These are phyloP conservation scores for Hippolais icterina DNA, from an alignment of 2,113 vertebrate species.

Conservation along the genomic window DNA sequence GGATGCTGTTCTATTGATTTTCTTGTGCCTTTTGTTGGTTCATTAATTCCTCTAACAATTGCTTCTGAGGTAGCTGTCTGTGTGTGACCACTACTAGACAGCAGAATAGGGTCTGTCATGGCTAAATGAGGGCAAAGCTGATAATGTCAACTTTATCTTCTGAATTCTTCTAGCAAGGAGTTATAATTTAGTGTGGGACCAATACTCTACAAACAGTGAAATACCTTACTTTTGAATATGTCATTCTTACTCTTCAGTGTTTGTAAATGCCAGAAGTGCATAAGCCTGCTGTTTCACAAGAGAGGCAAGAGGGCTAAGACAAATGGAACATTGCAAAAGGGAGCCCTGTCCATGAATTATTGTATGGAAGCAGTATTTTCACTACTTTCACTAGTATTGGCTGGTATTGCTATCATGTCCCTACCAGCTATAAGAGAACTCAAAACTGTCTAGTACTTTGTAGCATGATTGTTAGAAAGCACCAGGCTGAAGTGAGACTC, in stretches of 20 bases:
- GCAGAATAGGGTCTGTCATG: not conserved
- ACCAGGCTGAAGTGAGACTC: not conserved
- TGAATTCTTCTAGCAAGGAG: not conserved
- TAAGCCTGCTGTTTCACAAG: not conserved
- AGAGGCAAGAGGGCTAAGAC: not conserved
- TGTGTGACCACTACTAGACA: not conserved
- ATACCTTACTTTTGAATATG: not conserved
- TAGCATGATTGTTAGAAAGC: not conserved
- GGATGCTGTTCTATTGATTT: slow-evolving; percentile 64
- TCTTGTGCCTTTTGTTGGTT: slow-evolving; percentile 25
- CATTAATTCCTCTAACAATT: slow-evolving; percentile 58
- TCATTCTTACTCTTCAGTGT: not conserved
- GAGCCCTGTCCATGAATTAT: not conserved
- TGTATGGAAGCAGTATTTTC: not conserved
- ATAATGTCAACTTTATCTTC: not conserved
- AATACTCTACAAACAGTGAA: not conserved
- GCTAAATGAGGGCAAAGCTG: not conserved
- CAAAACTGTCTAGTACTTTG: not conserved
- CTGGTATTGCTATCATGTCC: not conserved
- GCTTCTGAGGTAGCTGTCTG: slow-evolving; percentile 5
- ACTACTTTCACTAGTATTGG: not conserved
- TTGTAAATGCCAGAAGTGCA: not conserved
- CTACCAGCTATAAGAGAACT: not conserved
- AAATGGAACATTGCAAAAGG: not conserved
- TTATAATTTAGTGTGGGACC: not conserved